Base-by-base conservation (phyloP, 2,888 invertebrate species). In the Tortrix viridana region DNA sequence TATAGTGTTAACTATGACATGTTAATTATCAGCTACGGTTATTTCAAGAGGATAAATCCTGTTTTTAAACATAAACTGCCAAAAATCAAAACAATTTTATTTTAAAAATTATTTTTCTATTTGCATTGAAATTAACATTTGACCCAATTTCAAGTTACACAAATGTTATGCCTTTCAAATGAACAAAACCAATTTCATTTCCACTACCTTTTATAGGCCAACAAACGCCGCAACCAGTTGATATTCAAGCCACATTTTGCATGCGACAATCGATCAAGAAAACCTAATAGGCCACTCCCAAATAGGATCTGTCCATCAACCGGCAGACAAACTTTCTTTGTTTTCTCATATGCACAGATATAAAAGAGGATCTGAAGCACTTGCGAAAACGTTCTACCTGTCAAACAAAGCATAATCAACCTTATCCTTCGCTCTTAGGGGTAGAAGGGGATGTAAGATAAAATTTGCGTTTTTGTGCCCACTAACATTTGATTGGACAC, bases 401-500 rank as follows among this genome's bases (percentile, higher is more conserved):
- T 20, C 23, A 14, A 4, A 2, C 62, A 52, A n/a, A 41, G 50
- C 14, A 63, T 23, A 48, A 16, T 32, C 50, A 46, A 41, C 58
- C 26, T 22, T 63, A 47, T 18, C 4, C 3, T 47, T 26, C 12
- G 14, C 7, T 37, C 19, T 52, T 53, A 48, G 19, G 52, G 52
- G 32, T n/a, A 46, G 12, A 20, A n/a, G 18, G 16, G 23, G 18
- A 23, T 48, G 57, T 32, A 47, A 52, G 47, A 58, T 53, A 20
- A 47, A 37, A 41, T 47, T 57, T 37, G 44, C 41, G 44, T 48
- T 61, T 65, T 65, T 62, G 53, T 52, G 49, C 52, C 57, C 53
- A 58, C 67, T 67, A 76, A 70, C 73, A 72, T 75, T 80, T 80
- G 81, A 85, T 84, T 81, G 81, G 75, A 79, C 77, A 79, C 80